A percentile compares a stretch with the other conserved stretches of the same genome.
Evolutionary conservation across 2,797 vertebrate species (phyloP).

Genomic region (Threskiornis aethiopicus): DNA sequence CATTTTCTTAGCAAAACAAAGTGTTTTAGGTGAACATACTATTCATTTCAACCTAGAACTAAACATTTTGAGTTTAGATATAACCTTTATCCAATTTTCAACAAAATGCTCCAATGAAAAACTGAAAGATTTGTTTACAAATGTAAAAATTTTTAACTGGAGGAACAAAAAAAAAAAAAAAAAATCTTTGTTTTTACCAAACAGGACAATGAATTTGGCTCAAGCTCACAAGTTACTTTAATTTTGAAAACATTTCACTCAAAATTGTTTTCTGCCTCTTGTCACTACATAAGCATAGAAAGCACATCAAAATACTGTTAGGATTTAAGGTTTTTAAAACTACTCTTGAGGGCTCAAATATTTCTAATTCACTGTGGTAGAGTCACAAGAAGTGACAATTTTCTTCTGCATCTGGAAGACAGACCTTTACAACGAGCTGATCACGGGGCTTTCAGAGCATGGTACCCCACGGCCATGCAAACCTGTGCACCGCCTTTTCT

Average conservation of each 20-base stretch:
- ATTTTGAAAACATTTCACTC: background rate
- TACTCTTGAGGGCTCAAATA: background rate
- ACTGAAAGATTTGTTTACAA: background rate
- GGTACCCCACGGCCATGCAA: background rate
- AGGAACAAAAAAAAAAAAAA: too few relatives aligned
- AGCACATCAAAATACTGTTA: background rate
- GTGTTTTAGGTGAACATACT: background rate
- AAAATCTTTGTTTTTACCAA: background rate
- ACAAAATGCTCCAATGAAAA: background rate
- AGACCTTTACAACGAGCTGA: background rate
- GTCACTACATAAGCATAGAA: background rate
- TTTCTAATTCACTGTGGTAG: background rate
- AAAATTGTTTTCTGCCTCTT: background rate
- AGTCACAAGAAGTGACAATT: background rate
- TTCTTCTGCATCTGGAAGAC: background rate
- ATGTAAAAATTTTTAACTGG: background rate
- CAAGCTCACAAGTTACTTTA: background rate
- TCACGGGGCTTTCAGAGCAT: background rate
- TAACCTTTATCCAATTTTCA: background rate
- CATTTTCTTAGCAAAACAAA: background rate
- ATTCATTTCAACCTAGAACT: background rate
- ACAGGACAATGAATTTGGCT: background rate
- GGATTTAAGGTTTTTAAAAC: background rate
- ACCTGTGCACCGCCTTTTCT: background rate
- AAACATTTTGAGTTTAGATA: background rate